phyloP scores from a whole-genome alignment of 2,113 vertebrate genomes.

The Grus americana region DNA sequence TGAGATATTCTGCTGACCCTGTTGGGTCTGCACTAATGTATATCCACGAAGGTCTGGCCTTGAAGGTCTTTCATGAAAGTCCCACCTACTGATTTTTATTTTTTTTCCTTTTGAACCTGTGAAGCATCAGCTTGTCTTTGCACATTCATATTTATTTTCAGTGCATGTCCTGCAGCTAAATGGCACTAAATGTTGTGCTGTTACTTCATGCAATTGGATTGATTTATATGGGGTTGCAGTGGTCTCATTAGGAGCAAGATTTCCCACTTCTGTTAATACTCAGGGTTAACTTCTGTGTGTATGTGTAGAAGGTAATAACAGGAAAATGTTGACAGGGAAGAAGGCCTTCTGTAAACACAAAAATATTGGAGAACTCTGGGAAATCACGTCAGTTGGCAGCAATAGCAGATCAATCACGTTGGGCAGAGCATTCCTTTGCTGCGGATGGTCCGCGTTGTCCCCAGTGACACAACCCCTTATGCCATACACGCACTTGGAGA shows the following conservation, averaged over 20 bases:
- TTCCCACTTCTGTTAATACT: neutral
- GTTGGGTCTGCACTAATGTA: neutral
- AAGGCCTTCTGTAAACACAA: neutral
- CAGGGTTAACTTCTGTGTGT: neutral
- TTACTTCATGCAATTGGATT: neutral
- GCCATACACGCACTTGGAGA: rapidly evolving
- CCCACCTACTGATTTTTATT: neutral
- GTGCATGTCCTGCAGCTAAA: neutral
- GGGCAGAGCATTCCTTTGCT: neutral
- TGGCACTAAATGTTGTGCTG: neutral
- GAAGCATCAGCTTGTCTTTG: neutral
- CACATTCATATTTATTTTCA: neutral
- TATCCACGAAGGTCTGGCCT: neutral
- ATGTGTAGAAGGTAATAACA: neutral
- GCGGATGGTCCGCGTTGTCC: neutral
- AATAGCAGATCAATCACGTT: neutral
- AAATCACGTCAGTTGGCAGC: rapidly evolving
- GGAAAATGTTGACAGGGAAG: neutral
- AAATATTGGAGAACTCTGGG: neutral
- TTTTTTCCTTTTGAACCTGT: neutral
- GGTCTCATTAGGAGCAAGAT: neutral
- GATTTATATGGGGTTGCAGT: neutral
- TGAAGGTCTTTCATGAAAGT: neutral
- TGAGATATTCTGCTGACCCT: neutral
- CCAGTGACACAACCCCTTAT: neutral